Evolutionary conservation across 1,140 invertebrate species (phyloP).

Genomic region (Polyergus mexicanus): DNA sequence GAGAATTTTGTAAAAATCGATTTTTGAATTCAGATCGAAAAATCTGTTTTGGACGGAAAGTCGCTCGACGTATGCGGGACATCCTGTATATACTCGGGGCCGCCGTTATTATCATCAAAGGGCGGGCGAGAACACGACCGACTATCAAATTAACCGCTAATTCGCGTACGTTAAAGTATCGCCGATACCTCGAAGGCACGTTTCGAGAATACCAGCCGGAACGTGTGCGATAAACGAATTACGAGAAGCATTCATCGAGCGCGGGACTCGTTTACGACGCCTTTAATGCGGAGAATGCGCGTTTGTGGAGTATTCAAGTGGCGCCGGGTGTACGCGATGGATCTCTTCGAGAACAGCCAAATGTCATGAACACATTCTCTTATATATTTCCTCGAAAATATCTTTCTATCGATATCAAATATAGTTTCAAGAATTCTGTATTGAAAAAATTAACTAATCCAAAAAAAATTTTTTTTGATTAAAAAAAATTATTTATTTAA

Average conservation of each 20-base stretch:
- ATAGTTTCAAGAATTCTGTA: no score
- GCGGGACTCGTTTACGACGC: constrained; percentile 51
- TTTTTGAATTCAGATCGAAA: neutral
- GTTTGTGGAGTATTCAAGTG: constrained; percentile 33
- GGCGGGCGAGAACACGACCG: constrained; percentile 48
- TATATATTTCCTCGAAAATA: neutral
- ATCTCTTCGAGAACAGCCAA: neutral
- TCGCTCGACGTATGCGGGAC: neutral
- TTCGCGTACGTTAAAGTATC: constrained; percentile 45
- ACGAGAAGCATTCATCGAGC: constrained; percentile 49
- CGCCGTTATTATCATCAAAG: constrained; percentile 26
- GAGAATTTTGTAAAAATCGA: neutral
- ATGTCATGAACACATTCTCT: no score
- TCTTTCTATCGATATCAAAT: neutral
- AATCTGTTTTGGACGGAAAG: neutral
- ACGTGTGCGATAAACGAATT: constrained; percentile 72
- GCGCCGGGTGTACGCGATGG: neutral
- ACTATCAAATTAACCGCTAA: constrained; percentile 65
- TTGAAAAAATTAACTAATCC: no score
- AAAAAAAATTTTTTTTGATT: no score
- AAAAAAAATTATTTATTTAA: no score
- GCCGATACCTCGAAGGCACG: constrained; percentile 54
- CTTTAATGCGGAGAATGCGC: constrained; percentile 49
- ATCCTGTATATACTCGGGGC: constrained; percentile 3
- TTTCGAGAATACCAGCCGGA: constrained; percentile 38